Conservation (phyloP, 2,113 vertebrate species). For the Marmota flaviventris region DNA sequence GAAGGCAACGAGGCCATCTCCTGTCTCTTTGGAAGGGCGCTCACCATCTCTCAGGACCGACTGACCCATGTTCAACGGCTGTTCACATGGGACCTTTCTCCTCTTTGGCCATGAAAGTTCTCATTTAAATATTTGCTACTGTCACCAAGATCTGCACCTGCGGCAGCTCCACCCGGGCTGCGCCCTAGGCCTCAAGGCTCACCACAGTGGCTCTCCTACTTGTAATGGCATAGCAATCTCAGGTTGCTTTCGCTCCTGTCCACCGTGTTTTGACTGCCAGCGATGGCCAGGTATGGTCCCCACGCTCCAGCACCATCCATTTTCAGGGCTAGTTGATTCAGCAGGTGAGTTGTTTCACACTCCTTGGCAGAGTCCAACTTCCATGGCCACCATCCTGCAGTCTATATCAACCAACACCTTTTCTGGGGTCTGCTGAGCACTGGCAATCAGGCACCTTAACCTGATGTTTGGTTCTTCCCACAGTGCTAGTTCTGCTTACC, state of each 20-base stretch:
- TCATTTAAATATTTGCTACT: conserved; percentile 28
- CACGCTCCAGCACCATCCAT: not conserved
- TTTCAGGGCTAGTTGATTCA: not conserved
- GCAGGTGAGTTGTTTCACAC: not conserved
- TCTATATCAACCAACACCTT: not conserved
- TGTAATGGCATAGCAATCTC: too few species aligned
- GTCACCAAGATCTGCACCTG: conserved; percentile 10
- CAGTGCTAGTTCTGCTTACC: not conserved
- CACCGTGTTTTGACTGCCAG: not conserved
- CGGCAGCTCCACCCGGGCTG: too few species aligned
- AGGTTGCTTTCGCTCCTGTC: not conserved
- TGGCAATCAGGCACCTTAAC: not conserved
- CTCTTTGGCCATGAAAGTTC: conserved; percentile 21
- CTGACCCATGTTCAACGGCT: conserved; percentile 30
- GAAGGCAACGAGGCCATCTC: conserved; percentile 4
- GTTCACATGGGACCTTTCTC: conserved; percentile 29
- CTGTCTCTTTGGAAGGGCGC: conserved; percentile 18
- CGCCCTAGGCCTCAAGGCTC: too few species aligned
- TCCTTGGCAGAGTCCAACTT: conserved; percentile 36
- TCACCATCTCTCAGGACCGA: conserved; percentile 4
- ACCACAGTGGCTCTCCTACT: too few species aligned
- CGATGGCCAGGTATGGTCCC: not conserved
- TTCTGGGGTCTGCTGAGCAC: not conserved
- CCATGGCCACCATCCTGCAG: conserved; percentile 37
- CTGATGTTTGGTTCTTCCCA: not conserved